phyloP scores from a whole-genome alignment of 2,888 invertebrate species.

The Pachydiplax longipennis region DNA sequence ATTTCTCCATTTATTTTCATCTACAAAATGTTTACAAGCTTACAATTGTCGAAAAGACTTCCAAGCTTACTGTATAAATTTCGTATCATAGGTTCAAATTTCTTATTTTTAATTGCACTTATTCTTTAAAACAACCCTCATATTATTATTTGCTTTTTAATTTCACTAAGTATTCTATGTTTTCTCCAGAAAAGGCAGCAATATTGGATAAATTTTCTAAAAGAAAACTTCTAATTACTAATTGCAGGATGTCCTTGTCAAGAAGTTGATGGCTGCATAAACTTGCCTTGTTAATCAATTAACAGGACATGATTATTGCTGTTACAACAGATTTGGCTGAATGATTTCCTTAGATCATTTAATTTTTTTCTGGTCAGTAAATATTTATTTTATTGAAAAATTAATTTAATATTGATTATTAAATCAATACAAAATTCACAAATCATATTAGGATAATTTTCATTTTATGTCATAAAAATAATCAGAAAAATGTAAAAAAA shows the following conservation, averaged over 20 bases:
- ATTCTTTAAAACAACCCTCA: too few species aligned
- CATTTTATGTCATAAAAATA: too few species aligned
- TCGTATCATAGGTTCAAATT: too few species aligned
- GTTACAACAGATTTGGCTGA: neutral
- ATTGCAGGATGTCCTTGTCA: conserved; percentile 28
- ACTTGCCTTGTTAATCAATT: conserved; percentile 12
- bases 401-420: neutral
- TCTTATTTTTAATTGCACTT: too few species aligned
- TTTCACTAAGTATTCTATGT: neutral
- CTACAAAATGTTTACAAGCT: neutral
- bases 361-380: neutral
- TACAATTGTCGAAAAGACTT: too few species aligned
- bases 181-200: neutral
- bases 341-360: neutral
- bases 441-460: too few species aligned
- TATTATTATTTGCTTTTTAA: neutral
- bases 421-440: neutral
- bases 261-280: neutral
- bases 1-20: neutral
- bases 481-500: too few species aligned
- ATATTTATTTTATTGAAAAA: neutral
- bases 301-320: neutral
- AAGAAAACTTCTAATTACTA: neutral
- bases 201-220: neutral
- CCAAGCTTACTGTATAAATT: too few species aligned